A percentile compares a stretch with the other conserved stretches of the same genome.
Evolutionary conservation across 2,113 vertebrate species (phyloP).

Genomic region (Chroicocephalus ridibundus): DNA sequence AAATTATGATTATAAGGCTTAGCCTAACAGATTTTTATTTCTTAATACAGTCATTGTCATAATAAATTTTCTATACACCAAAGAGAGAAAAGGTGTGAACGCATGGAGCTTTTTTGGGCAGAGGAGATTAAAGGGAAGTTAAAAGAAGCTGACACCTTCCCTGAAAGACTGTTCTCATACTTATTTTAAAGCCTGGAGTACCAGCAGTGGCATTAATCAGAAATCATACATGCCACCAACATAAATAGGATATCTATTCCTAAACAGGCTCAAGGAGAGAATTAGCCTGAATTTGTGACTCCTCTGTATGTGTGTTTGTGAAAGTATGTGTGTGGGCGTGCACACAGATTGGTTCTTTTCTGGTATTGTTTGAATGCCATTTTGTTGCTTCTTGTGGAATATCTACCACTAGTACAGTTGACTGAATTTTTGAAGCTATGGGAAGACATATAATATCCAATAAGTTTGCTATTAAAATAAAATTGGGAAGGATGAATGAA

Average conservation of each 20-base stretch:
- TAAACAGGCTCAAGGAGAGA: not conserved
- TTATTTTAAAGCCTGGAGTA: not conserved
- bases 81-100: not conserved
- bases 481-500: not conserved
- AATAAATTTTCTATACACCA: not conserved
- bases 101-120: not conserved
- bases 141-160: not conserved
- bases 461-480: not conserved
- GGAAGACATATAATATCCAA: not conserved
- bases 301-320: fast-evolving
- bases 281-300: not conserved
- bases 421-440: not conserved
- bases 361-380: not conserved
- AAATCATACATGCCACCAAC: not conserved
- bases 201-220: not conserved
- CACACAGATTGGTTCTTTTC: not conserved
- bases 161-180: not conserved
- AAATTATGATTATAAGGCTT: not conserved
- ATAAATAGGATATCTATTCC: not conserved
- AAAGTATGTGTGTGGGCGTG: fast-evolving
- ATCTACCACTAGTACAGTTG: not conserved
- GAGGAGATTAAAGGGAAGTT: not conserved
- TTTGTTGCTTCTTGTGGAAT: not conserved
- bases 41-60: not conserved
- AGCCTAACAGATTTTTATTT: not conserved